Evolutionary conservation across 2,113 vertebrate species (phyloP), one percentile per base, ranked within the genome.

Genomic region (Macrotis lagotis): DNA sequence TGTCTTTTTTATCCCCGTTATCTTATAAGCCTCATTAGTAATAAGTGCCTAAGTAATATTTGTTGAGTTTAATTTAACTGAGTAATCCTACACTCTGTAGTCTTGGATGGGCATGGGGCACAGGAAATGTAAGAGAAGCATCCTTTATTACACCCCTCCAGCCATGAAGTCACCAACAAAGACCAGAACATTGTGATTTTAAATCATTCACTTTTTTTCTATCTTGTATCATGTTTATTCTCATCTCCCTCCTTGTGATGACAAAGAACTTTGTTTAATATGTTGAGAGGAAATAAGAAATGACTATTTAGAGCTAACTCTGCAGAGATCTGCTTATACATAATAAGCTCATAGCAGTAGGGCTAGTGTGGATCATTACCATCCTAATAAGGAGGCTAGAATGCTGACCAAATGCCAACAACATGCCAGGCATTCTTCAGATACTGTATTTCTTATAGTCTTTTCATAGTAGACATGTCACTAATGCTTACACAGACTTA

Each of bases 231-330:
- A 47, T 11, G 3, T 26, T 91, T 55, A 9, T 22, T 90, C 93
- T n/a, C 25, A 28, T 91, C 11, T 52, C 53, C 22, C 83, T 52
- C 51, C 16, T 6, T 49, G 25, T 1, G 28, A 11, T 52, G 88
- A 25, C 47, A 90, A 93, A 95, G 31, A 90, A 50, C 48, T 11
- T 53, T 90, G 49, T 83, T 19, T 25, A 44, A 50, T 31, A 66
- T 51, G 8, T 51, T 47, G 1, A 11, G 14, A 90, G 52, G 50
- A 95, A 96, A 83, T 92, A 93, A 96, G 96, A 55, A 96, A 90
- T 83, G 96, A 88, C 48, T 91, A 91, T 96, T 97, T 94, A 95
- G 96, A 83, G 44, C 66, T 83, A 44, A 95, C 47, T 59, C 51
- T 44, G 8, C 8, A 83, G 66, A 44, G n/a, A 83, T 83, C 66